These are phyloP conservation scores for Drosophila azteca DNA, from an alignment of 1,140 invertebrate species.

Conservation along the genomic window DNA sequence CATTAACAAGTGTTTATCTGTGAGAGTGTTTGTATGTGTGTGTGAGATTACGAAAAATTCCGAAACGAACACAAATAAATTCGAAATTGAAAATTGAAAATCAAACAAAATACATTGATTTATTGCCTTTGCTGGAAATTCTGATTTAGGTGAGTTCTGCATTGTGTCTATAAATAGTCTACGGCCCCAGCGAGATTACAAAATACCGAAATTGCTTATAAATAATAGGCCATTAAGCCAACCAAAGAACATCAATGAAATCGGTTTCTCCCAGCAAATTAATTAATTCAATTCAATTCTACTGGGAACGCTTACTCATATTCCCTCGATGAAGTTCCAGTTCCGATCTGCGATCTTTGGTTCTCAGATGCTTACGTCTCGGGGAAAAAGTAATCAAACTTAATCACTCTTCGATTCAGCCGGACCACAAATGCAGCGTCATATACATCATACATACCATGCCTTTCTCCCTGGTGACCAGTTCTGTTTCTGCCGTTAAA, in stretches of 20 bases:
- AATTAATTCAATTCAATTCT: conserved; percentile 34
- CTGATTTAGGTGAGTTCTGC: conserved; percentile 67
- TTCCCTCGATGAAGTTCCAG: too few relatives aligned
- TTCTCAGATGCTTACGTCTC: conserved; percentile 44
- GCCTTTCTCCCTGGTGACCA: conserved; percentile 20
- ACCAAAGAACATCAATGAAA: conserved; percentile 61
- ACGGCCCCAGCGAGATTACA: conserved; percentile 43
- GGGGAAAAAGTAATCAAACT: conserved; percentile 64
- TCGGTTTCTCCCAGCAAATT: conserved; percentile 53
- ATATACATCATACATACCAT: neutral
- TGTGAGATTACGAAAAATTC: conserved; percentile 25
- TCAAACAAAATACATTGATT: conserved; percentile 57
- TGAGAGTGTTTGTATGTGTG: conserved; percentile 3
- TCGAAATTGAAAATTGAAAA: conserved; percentile 24
- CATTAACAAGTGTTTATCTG: neutral
- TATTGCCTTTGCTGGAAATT: conserved; percentile 48
- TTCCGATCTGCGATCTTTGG: conserved; percentile 3
- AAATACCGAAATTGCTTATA: conserved; percentile 54
- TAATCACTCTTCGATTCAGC: conserved; percentile 23
- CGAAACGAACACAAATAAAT: conserved; percentile 38
- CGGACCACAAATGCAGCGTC: conserved; percentile 4
- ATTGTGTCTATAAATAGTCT: conserved; percentile 65
- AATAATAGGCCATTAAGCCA: conserved; percentile 46
- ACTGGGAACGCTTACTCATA: conserved; percentile 19
- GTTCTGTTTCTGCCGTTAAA: conserved; percentile 42